Evolutionary conservation across 1,140 invertebrate species (phyloP), one percentile per base, ranked within the genome.

Genomic region (Dysdera silvatica): DNA sequence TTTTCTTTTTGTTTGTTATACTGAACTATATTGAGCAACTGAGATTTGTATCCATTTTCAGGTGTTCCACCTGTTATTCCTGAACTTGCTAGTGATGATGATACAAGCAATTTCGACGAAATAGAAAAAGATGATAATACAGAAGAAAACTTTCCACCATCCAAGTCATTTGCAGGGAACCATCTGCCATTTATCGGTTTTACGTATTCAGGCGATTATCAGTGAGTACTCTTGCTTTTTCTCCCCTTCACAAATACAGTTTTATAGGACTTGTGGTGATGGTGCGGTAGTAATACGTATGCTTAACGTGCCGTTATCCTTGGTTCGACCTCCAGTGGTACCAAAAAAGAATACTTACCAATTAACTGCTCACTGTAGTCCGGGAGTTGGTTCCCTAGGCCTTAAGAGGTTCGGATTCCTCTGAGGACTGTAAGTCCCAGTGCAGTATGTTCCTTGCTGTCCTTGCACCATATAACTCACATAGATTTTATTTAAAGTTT

Each of bases 101-200:
- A 99, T 75, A 98, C 96, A 0, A 88, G 91, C 70, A 95, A 99
- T 80, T 99, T 99, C 80, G 95, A 98, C 75, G 94, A 98, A 70
- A 88, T 98, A 53, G 94, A 97, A 69, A 90, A 91, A 72, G 89
- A 92, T 62, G 89, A 93, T 71, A 84, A 83, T 48, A 82, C 87
- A 1, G 87, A 91, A 72, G 88, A 92, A 72, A 86, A 86, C 73
- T 99, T 99, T 78, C 90, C 95, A 10, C 82, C 88, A 59, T 92
- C 95, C 28, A 98, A 97, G 80, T 91, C 92, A 32, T 99, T 99
- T 79, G 91, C 91, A 58, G 97, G 94, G 41, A 98, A 99, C 80
- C 95, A 99, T 79, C 79, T 99, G 65, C 95, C 96, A 18, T 99
- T 99, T 79, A 91, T 99, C 59, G 95, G 96, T 8, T 99, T 99